Evolutionary conservation across 2,113 vertebrate genomes (phyloP).

Genomic region (Microcebus griseorufus): DNA sequence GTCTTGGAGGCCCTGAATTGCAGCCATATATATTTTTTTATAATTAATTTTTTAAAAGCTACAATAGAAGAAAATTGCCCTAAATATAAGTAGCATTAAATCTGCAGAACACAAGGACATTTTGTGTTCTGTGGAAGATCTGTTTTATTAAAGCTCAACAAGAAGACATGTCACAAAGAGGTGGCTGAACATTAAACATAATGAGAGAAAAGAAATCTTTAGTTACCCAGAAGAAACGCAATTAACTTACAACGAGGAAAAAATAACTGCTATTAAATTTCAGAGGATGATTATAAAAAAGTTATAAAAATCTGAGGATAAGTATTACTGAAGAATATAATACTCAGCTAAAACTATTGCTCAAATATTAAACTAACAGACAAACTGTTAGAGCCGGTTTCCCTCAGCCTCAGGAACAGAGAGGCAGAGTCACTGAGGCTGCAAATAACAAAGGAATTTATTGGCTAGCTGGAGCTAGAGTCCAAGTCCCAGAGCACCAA

Average conservation of each 20-base stretch:
- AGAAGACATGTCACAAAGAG: constrained; percentile 15
- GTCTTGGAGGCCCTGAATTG: neutral
- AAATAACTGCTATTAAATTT: constrained; percentile 2
- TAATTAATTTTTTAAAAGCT: neutral
- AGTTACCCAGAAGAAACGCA: neutral
- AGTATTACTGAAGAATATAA: neutral
- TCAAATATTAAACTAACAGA: neutral
- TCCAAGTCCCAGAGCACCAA: no score
- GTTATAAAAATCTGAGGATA: constrained; percentile 20
- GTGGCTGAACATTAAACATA: constrained; percentile 2
- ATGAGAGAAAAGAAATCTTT: constrained; percentile 32
- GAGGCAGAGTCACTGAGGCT: no score
- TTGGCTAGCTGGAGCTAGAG: no score
- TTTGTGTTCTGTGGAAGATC: neutral
- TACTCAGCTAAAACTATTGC: neutral
- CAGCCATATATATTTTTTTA: neutral
- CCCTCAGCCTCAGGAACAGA: no score
- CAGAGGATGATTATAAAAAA: neutral
- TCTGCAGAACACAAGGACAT: neutral
- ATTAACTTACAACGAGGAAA: constrained; percentile 15
- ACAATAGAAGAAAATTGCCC: neutral
- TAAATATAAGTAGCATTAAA: neutral
- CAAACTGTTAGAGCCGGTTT: no score
- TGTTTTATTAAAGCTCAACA: neutral
- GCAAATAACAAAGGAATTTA: no score